These are phyloP conservation scores for Calycopis cecrops DNA, from an alignment of 1,140 invertebrate species.

Conservation along the genomic window DNA sequence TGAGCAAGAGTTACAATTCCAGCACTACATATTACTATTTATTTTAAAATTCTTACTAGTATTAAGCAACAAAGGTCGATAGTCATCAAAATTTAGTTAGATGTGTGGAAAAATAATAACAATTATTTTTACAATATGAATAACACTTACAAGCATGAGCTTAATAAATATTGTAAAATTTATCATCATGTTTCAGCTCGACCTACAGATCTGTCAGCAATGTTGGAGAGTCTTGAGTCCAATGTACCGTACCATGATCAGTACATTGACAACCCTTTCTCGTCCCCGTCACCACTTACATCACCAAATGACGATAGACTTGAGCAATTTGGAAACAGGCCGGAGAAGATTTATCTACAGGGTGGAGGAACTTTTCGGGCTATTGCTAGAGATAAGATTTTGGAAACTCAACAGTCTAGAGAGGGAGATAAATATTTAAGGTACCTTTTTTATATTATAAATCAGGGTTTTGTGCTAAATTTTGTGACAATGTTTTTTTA, in stretches of 20 bases:
- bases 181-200: slow-evolving; percentile 45
- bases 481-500: too few relatives aligned
- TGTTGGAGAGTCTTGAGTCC: slow-evolving; percentile 65
- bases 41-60: too few relatives aligned
- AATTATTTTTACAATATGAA: too few relatives aligned
- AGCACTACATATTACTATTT: too few relatives aligned
- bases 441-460: slow-evolving; percentile 27
- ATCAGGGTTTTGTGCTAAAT: neutral
- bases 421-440: slow-evolving; percentile 68
- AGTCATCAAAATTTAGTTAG: too few relatives aligned
- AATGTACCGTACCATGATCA: slow-evolving; percentile 66
- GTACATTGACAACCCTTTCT: slow-evolving; percentile 73
- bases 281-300: slow-evolving; percentile 70
- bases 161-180: neutral
- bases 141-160: too few relatives aligned
- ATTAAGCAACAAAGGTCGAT: too few relatives aligned
- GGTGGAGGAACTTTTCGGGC: slow-evolving; percentile 68
- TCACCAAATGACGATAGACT: slow-evolving; percentile 69
- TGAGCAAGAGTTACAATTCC: too few relatives aligned
- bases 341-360: slow-evolving; percentile 71
- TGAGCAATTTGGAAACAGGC: slow-evolving; percentile 50
- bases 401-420: slow-evolving; percentile 59
- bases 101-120: too few relatives aligned
- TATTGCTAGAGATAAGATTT: slow-evolving; percentile 62
- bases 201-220: slow-evolving; percentile 62